Evolutionary conservation across 2,888 invertebrate genomes (phyloP).

Genomic region (Eretmocerus hayati): DNA sequence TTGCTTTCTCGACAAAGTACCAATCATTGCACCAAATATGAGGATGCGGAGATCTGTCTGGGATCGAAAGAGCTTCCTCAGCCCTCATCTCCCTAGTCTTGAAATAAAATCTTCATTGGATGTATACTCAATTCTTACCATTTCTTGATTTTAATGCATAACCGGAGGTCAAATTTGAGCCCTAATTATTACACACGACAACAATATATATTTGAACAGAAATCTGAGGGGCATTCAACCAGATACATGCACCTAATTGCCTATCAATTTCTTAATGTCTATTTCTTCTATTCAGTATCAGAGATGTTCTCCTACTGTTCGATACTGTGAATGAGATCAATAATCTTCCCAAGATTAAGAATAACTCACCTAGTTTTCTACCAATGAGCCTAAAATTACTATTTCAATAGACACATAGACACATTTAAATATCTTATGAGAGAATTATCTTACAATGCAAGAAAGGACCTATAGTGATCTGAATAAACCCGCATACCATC

Average conservation of each 20-base stretch:
- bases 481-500: too few species aligned
- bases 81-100: too few species aligned
- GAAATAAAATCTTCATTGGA: too few species aligned
- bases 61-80: too few species aligned
- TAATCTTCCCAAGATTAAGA: constrained; percentile 92
- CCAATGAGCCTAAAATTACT: constrained; percentile 80
- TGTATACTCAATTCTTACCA: too few species aligned
- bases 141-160: too few species aligned
- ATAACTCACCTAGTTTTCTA: constrained; percentile 93
- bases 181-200: constrained; percentile 56
- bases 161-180: background rate
- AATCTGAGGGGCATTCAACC: constrained; percentile 88
- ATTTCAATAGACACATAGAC: too few species aligned
- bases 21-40: constrained; percentile 92
- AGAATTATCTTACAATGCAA: too few species aligned
- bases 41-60: too few species aligned
- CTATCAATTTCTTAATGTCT: constrained; percentile 85
- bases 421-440: too few species aligned
- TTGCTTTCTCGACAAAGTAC: constrained; percentile 88
- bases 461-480: too few species aligned
- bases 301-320: constrained; percentile 93
- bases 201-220: constrained; percentile 94
- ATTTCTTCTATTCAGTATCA: constrained; percentile 92
- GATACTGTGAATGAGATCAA: constrained; percentile 98
- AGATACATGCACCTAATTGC: constrained; percentile 83